phyloP scores from a whole-genome alignment of 92 coral and sea anemone species.

The Muricea muricata region DNA sequence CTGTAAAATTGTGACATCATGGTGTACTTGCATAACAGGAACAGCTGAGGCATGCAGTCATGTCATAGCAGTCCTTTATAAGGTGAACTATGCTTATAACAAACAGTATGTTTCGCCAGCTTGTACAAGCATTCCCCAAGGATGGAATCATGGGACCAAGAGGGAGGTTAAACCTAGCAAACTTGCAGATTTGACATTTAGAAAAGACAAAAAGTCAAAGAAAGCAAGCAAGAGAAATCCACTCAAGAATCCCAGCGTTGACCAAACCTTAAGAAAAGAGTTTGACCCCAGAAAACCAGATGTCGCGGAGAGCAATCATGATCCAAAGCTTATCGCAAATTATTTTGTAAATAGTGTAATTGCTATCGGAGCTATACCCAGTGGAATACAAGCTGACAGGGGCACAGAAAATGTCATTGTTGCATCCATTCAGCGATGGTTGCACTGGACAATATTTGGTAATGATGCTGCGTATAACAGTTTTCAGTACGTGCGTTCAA shows the following conservation, averaged over 20 bases:
- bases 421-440: conserved; percentile 22
- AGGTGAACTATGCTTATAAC: background rate
- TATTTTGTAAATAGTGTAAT: background rate
- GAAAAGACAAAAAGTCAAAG: conserved; percentile 46
- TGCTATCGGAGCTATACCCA: conserved; percentile 1
- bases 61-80: conserved; percentile 28
- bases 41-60: conserved; percentile 45
- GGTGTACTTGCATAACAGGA: conserved; percentile 44
- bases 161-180: conserved; percentile 44
- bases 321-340: conserved; percentile 38
- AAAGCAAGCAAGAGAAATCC: background rate
- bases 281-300: background rate
- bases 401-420: conserved; percentile 41
- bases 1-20: background rate
- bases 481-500: conserved; percentile 10
- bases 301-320: conserved; percentile 37
- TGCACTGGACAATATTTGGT: background rate
- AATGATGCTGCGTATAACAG: background rate
- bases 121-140: conserved; percentile 54
- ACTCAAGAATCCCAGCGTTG: too few species aligned
- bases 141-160: conserved; percentile 42
- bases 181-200: conserved; percentile 29
- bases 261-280: background rate
- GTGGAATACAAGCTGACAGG: conserved; percentile 33
- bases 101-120: too few species aligned